A percentile compares a stretch with the other conserved stretches of the same genome.
Evolutionary conservation across 2,888 invertebrate species (phyloP).

Genomic region (Tetragonula carbonaria): DNA sequence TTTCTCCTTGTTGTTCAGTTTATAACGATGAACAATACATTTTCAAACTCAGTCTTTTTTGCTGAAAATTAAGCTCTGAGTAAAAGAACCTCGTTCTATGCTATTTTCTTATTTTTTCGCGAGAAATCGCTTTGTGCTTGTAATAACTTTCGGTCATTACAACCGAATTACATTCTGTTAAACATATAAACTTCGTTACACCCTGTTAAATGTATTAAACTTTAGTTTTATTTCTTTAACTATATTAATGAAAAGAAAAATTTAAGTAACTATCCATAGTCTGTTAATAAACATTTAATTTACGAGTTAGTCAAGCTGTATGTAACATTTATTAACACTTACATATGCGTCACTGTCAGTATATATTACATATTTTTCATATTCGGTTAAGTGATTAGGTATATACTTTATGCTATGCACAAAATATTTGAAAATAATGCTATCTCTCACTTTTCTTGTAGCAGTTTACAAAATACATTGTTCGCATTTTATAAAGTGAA

Average conservation of each 20-base stretch:
- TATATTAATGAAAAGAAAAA: background rate
- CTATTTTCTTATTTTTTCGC: too few relatives aligned
- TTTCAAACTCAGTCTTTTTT: too few relatives aligned
- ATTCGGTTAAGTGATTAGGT: constrained; percentile 17
- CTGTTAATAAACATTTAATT: constrained; percentile 1
- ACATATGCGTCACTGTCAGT: constrained; percentile 38
- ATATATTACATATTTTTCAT: constrained; percentile 24
- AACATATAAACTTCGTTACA: too few relatives aligned
- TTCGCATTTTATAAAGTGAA: constrained; percentile 6
- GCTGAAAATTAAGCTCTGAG: too few relatives aligned
- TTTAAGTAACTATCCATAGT: background rate
- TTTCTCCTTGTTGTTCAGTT: too few relatives aligned
- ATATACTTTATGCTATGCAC: constrained; percentile 24
- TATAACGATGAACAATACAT: too few relatives aligned
- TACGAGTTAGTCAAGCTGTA: constrained; percentile 7
- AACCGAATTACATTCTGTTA: too few relatives aligned
- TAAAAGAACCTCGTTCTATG: too few relatives aligned
- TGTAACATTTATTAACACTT: constrained; percentile 57
- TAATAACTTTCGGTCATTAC: too few relatives aligned
- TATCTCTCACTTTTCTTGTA: constrained; percentile 26
- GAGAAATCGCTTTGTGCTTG: too few relatives aligned
- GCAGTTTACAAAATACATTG: constrained; percentile 37
- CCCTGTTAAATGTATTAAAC: background rate
- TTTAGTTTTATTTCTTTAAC: background rate
- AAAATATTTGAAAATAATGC: constrained; percentile 34